Evolutionary conservation across 1,140 invertebrate genomes (phyloP), one percentile per base, ranked within the genome.

Genomic region (Macrotrachela quadricornifera): DNA sequence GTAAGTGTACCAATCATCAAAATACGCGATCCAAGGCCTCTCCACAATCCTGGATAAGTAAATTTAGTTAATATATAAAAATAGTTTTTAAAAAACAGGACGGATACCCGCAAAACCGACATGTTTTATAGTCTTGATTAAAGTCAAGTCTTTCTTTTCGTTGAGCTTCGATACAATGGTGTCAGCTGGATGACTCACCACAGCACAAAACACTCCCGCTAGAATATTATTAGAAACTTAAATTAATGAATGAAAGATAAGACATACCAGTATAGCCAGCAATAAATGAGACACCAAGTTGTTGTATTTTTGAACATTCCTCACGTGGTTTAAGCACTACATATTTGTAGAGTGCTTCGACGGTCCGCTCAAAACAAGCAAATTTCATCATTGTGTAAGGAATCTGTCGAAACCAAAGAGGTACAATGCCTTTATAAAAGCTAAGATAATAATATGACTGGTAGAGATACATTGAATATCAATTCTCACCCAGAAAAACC

Each of bases 351-450:
- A 99, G 66, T 50, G 88, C 71, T 71, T 99, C 94, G 12, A 99
- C 78, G 6, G 94, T 99, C 63, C 84, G 78, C 72, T 99, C 94
- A 73, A 99, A 99, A 74, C 91, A 97, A 56, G 92, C 90, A 70
- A 99, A 99, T 73, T 99, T 99, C 92, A 99, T 97, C 94, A 99
- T 99, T 50, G 94, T 99, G 76, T 99, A 99, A 4, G 94, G 94
- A 68, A 99, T 99, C 75, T 99, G 94, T 64, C 91, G 71, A 70
- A 85, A 79, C 94, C 92, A 99, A 37, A 99, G 75, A 18, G 94
- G 94, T 37, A 90, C 85, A 50, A 99, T 71, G 51, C 85, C 83
- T 72, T 94, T 94, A 75, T 91, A 94, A 72, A 94, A 88, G 21
- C 69, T 70, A 51, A 14, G 3, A 30, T 30, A 8, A 30, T 30